Base-by-base conservation (phyloP, 35 echinoderm and acorn worm genomes). In the Diadema setosum region DNA sequence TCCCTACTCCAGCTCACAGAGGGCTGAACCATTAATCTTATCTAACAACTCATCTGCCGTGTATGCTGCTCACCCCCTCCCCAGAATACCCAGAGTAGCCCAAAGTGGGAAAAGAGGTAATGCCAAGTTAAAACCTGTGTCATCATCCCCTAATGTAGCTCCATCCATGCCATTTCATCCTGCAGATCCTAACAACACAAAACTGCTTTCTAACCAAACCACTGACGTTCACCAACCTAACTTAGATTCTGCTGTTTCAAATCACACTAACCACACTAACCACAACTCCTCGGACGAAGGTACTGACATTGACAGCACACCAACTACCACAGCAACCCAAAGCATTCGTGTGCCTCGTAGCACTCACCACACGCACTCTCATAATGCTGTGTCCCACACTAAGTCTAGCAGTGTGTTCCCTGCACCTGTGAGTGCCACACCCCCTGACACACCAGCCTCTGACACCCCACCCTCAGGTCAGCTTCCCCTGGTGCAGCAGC, bases 361-460 rank as follows among this genome's bases (percentile, higher is more conserved):
- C 65, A 75, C 49, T 70, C 84, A 70, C 64, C 85, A 69, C 16
- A 37, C 48, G 32, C 63, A 65, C 83, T 60, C 83, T 26, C 83
- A 58, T 26, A 85, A 58, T 34, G n/a, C n/a, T n/a, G 17, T 63
- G 32, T 63, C 83, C 24, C 83, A 18, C 27, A 58, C 61, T 18
- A 39, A 85, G 26, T 48, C 73, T 26, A 52, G 41, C 18, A 48
- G 70, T 49, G 46, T 64, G 45, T 81, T 81, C 56, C 67, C 44
- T 20, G 65, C 75, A 23, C 89, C 82, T 26, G 69, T 91, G 23
- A 91, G 90, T 81, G 83, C 90, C 45, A 91, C 90, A 14, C 90
- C 90, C 37, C 89, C 81, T 39, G 69, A 85, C 46, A 85, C 83
- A 6, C 82, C 82, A n/a, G 36, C 74, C 58, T 67, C 81, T 70